Conservation (phyloP, 2,113 vertebrate genomes). For the Neodontobutis hainanensis region DNA sequence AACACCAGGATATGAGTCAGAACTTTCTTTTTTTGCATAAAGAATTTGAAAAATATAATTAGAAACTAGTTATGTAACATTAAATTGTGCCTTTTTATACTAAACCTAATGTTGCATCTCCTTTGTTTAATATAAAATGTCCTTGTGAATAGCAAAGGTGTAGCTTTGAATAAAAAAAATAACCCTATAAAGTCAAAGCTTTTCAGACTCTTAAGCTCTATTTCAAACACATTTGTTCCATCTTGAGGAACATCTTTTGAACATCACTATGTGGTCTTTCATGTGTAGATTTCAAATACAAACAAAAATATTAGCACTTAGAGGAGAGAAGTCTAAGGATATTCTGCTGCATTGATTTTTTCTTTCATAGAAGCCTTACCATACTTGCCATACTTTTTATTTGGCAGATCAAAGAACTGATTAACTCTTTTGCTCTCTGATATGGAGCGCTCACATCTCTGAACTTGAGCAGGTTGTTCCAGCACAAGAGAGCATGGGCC, state of each 20-base stretch:
- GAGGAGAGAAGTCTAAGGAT: slow-evolving; percentile 41
- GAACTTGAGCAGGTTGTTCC: slow-evolving; percentile 69
- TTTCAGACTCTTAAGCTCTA: slow-evolving; percentile 19
- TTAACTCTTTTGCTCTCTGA: slow-evolving; percentile 69
- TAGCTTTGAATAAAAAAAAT: slow-evolving; percentile 22
- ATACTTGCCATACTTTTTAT: slow-evolving; percentile 46
- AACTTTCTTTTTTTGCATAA: no score
- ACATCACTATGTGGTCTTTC: slow-evolving; percentile 40
- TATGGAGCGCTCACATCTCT: slow-evolving; percentile 52
- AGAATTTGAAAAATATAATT: no score
- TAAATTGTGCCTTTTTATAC: no score
- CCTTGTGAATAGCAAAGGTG: background rate
- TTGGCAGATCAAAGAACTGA: slow-evolving; percentile 65
- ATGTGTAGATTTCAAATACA: slow-evolving; percentile 43
- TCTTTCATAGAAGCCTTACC: slow-evolving; percentile 39
- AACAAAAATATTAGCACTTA: slow-evolving; percentile 44
- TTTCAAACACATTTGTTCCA: slow-evolving; percentile 29
- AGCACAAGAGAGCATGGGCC: slow-evolving; percentile 61
- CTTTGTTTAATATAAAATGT: background rate
- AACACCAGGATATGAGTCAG: no score
- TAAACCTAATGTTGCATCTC: no score
- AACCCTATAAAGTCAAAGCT: slow-evolving; percentile 29
- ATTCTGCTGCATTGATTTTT: slow-evolving; percentile 48
- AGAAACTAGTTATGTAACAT: no score
- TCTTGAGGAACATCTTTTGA: slow-evolving; percentile 42